Evolutionary conservation across 2,888 invertebrate species (phyloP).

Genomic region (Pimpla rufipes): DNA sequence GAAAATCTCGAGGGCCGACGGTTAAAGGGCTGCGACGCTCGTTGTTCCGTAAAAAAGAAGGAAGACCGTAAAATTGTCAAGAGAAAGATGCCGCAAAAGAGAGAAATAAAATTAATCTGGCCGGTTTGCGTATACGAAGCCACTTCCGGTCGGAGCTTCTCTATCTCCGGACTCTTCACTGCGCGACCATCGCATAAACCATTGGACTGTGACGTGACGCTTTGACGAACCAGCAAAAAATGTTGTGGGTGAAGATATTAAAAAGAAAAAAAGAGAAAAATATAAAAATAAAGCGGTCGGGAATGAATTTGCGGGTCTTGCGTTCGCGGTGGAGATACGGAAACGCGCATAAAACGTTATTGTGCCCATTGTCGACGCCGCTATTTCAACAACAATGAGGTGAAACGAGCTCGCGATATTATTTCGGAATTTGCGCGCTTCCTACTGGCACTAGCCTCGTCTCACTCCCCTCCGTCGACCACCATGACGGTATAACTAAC

Average conservation of each 20-base stretch:
- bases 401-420: conserved; percentile 11
- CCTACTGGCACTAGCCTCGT: too few relatives aligned
- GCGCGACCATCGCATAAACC: not conserved
- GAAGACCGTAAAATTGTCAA: conserved; percentile 4
- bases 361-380: conserved; percentile 37
- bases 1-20: conserved; percentile 7
- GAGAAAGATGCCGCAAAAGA: not conserved
- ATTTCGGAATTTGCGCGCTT: not conserved
- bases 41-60: not conserved
- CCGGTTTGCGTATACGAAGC: not conserved
- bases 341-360: conserved; percentile 42
- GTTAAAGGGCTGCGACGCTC: not conserved
- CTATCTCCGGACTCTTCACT: not conserved
- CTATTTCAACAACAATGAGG: conserved; percentile 45
- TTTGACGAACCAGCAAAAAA: not conserved
- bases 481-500: conserved; percentile 24
- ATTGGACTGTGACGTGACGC: not conserved
- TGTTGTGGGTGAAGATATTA: not conserved
- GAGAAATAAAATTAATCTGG: conserved; percentile 3
- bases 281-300: not conserved
- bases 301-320: not conserved
- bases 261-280: too few relatives aligned
- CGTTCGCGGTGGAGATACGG: not conserved
- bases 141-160: conserved; percentile 20
- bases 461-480: not conserved